These are phyloP conservation scores for Hiodon tergisus DNA, from an alignment of 2,113 vertebrate species.

Conservation along the genomic window DNA sequence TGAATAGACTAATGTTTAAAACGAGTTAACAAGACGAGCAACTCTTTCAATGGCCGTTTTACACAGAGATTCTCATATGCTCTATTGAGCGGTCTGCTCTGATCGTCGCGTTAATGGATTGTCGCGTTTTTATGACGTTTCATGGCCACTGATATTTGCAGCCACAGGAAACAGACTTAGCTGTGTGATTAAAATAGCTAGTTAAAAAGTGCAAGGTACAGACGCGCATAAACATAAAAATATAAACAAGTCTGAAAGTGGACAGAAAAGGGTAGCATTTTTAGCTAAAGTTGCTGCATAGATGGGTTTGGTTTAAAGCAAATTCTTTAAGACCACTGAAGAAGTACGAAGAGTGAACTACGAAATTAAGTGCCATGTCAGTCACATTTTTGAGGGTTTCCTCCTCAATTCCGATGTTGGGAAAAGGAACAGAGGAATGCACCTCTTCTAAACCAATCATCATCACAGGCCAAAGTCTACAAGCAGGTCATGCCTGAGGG, in stretches of 20 bases:
- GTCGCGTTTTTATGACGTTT: slow-evolving; percentile 77
- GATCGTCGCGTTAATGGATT: slow-evolving; percentile 80
- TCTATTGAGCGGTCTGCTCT: slow-evolving; percentile 56
- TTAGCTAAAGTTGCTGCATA: slow-evolving; percentile 93
- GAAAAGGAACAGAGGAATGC: slow-evolving; percentile 31
- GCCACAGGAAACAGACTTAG: slow-evolving; percentile 72
- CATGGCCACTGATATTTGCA: slow-evolving; percentile 52
- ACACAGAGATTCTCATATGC: slow-evolving; percentile 39
- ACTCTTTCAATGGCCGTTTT: slow-evolving; percentile 66
- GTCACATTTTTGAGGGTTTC: not conserved
- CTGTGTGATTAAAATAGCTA: slow-evolving; percentile 63
- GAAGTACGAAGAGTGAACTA: slow-evolving; percentile 53
- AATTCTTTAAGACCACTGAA: slow-evolving; percentile 60
- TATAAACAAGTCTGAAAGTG: slow-evolving; percentile 28
- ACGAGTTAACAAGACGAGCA: slow-evolving; percentile 60
- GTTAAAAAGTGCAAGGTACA: slow-evolving; percentile 52
- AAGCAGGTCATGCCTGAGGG: slow-evolving; percentile 71
- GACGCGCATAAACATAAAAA: not conserved
- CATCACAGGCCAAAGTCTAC: slow-evolving; percentile 57
- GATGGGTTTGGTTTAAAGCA: slow-evolving; percentile 96
- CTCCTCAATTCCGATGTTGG: not conserved
- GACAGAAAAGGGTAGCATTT: slow-evolving; percentile 69
- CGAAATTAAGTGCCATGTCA: slow-evolving; percentile 32
- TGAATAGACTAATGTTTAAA: slow-evolving; percentile 72
- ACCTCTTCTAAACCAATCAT: not conserved